phyloP scores from a whole-genome alignment of 2,888 invertebrate species.

The Pristionchus mayeri region DNA sequence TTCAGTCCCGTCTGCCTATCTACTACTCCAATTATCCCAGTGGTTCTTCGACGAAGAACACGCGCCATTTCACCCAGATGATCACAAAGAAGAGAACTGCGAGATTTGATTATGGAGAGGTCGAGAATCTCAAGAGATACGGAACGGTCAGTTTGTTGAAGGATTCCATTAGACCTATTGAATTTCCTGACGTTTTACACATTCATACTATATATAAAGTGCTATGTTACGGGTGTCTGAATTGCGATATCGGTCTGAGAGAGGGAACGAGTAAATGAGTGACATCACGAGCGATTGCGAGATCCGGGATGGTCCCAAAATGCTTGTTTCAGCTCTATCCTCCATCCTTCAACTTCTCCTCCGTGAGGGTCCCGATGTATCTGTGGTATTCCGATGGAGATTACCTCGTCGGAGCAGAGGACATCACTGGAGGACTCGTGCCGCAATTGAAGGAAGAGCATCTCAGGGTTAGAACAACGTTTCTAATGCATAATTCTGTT shows the following conservation, averaged over 20 bases:
- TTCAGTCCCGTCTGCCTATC: constrained; percentile 39
- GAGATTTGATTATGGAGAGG: constrained; percentile 46
- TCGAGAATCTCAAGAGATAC: constrained; percentile 43
- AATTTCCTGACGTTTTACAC: no score
- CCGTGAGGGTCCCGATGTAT: constrained; percentile 29
- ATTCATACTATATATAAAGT: no score
- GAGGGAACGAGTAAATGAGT: no score
- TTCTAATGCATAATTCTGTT: no score
- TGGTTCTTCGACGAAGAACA: constrained; percentile 36
- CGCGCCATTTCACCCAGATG: constrained; percentile 28
- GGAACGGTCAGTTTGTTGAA: constrained; percentile 31
- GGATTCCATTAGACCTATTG: no score
- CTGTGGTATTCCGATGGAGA: constrained; percentile 38
- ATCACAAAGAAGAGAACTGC: constrained; percentile 31
- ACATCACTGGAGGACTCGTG: background rate
- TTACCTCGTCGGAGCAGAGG: constrained; percentile 12
- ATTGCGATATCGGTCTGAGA: no score
- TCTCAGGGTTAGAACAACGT: constrained; percentile 6
- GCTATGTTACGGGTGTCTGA: no score
- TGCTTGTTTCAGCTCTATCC: constrained; percentile 28
- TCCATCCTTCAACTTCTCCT: constrained; percentile 43
- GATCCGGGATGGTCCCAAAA: no score
- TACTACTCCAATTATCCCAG: constrained; percentile 42
- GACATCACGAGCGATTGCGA: no score
- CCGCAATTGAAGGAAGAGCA: background rate